Percentiles rank a stretch among this genome's conserved stretches.
phyloP scores from a whole-genome alignment of 2,113 vertebrate species.

The Neolamprologus falcicula region DNA sequence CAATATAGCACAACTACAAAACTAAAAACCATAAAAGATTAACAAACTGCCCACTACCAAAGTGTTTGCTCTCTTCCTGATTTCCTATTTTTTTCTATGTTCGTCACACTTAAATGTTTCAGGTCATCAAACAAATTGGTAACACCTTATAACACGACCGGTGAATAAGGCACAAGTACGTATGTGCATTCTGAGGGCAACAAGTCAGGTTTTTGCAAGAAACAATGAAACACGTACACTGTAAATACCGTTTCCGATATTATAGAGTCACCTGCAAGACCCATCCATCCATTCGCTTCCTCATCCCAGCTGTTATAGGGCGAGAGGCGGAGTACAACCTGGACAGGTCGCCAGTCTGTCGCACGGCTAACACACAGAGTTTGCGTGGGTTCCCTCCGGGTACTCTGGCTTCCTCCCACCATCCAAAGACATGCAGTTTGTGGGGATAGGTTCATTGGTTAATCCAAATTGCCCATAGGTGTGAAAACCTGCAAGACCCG shows the following conservation, averaged over 20 bases:
- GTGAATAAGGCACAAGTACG: background rate
- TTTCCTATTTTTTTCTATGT: background rate
- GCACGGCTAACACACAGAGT: background rate
- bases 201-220: background rate
- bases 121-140: background rate
- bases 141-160: background rate
- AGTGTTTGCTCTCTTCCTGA: background rate
- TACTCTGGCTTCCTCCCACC: background rate
- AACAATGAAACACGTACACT: background rate
- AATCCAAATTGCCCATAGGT: background rate
- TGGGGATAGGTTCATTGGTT: accelerated
- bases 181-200: background rate
- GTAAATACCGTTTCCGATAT: background rate
- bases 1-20: background rate
- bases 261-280: background rate
- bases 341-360: background rate
- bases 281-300: accelerated
- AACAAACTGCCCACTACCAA: background rate
- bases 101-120: background rate
- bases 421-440: background rate
- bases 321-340: accelerated
- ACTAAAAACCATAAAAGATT: background rate
- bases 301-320: background rate
- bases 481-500: background rate
- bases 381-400: accelerated